Evolutionary conservation across 2,888 invertebrate species (phyloP).

Genomic region (Eupithecia subumbrata): DNA sequence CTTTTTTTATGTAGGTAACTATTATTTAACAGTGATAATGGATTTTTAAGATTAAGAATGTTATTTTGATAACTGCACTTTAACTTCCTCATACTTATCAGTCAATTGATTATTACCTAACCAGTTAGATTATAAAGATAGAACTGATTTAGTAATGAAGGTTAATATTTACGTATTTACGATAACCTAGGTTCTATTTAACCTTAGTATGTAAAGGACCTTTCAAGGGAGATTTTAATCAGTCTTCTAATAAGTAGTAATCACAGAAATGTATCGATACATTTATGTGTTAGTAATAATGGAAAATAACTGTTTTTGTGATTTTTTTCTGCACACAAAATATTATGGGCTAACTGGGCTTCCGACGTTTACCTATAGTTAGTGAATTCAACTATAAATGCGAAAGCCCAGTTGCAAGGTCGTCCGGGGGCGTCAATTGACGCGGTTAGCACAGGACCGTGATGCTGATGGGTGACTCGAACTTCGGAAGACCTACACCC

Average conservation of each 20-base stretch:
- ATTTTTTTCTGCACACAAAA: no score
- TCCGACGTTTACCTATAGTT: no score
- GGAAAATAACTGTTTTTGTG: neutral
- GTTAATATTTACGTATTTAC: constrained; percentile 10
- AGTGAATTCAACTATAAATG: no score
- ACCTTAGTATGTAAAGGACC: constrained; percentile 27
- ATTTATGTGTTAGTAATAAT: neutral
- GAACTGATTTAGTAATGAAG: constrained; percentile 6
- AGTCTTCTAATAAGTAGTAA: neutral
- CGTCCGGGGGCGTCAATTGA: no score
- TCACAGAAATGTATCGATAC: neutral
- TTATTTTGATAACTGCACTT: constrained; percentile 59
- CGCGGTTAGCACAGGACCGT: no score
- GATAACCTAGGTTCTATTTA: constrained; percentile 14
- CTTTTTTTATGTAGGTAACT: neutral
- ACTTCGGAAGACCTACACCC: no score
- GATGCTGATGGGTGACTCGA: no score
- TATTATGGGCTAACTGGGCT: no score
- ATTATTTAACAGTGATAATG: constrained; percentile 3
- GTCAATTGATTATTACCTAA: constrained; percentile 41
- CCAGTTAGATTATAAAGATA: constrained; percentile 2
- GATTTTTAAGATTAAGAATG: constrained; percentile 28
- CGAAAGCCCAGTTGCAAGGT: no score
- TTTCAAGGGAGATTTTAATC: constrained; percentile 38
- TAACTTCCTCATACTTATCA: constrained; percentile 60